Evolutionary conservation across 2,797 vertebrate genomes (phyloP), one percentile per base, ranked within the genome.

Genomic region (Sebastes matsubarae): DNA sequence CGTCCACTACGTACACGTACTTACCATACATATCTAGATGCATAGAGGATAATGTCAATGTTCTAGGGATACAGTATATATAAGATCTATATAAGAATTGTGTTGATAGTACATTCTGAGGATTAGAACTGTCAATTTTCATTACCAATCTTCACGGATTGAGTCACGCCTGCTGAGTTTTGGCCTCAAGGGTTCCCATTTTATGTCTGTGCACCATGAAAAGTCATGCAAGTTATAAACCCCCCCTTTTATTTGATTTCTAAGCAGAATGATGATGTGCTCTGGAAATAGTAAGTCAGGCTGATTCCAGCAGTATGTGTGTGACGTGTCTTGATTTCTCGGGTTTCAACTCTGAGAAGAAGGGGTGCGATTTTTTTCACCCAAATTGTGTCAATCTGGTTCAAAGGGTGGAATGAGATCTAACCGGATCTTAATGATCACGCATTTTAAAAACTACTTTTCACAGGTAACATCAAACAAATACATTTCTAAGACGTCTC

Each of bases 391-490:
- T 68, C 36, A 29, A 1, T 42, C 2, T 24, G 52, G 46, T 32
- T 71, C 14, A 71, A 30, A 68, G 3, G 27, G 32, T 61, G 24
- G 71, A 38, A 61, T 61, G 24, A 65, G 71, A 6, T 50, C 18
- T 22, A 38, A 81, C 42, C 5, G 2, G 11, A 46, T 32, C 64
- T 30, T 81, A 60, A 11, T 20, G 4, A 25, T 38, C 0, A 0
- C 18, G 57, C 36, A 72, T 66, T 71, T 8, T 14, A 58, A 14
- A 27, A 58, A 58, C 0, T 1, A 34, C 25, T 10, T 71, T 78
- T 34, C 30, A 29, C 6, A 34, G 54, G 32, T 72, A 71, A 70
- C 73, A 79, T 72, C 13, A 66, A 64, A 55, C 70, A 32, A 18
- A 67, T 13, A 63, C 34, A 52, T 29, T 12, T 12, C 6, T 5